Percentiles rank a stretch among this genome's conserved stretches.
Conservation (phyloP, 2,888 invertebrate genomes). For the Mythimna vitellina region DNA sequence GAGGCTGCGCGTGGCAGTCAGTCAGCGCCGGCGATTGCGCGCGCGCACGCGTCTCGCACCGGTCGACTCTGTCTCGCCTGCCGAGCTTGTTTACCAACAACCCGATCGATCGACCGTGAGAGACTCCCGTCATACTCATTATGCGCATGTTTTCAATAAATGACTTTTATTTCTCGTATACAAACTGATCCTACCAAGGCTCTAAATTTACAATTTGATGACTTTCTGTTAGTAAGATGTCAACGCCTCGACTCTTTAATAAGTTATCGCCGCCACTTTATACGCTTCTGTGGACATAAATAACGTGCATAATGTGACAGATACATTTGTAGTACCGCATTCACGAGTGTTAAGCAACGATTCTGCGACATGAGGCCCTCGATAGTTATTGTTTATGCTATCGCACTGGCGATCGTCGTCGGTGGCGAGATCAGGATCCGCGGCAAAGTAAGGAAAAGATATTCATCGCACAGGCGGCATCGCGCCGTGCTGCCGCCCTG, state of each 20-base stretch:
- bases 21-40: constrained; percentile 86
- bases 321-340: constrained; percentile 82
- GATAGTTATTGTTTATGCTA: constrained; percentile 85
- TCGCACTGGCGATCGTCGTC: constrained; percentile 83
- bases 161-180: constrained; percentile 64
- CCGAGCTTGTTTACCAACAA: constrained; percentile 84
- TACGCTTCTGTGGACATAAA: constrained; percentile 82
- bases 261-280: constrained; percentile 81
- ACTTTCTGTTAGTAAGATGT: constrained; percentile 86
- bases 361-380: constrained; percentile 84
- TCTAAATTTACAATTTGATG: constrained; percentile 79
- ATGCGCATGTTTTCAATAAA: constrained; percentile 69
- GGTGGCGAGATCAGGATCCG: constrained; percentile 86
- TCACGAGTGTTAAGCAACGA: constrained; percentile 81
- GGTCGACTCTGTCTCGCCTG: constrained; percentile 60
- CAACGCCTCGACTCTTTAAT: constrained; percentile 82
- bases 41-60: constrained; percentile 84
- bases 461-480: constrained; percentile 82
- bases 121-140: constrained; percentile 62
- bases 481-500: constrained; percentile 85
- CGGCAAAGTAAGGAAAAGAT: constrained; percentile 88
- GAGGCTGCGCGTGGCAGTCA: constrained; percentile 86
- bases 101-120: constrained; percentile 72
- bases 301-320: constrained; percentile 88
- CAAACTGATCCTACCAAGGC: constrained; percentile 72